Base-by-base conservation (phyloP, 2,113 vertebrate genomes). In the Misgurnus anguillicaudatus region DNA sequence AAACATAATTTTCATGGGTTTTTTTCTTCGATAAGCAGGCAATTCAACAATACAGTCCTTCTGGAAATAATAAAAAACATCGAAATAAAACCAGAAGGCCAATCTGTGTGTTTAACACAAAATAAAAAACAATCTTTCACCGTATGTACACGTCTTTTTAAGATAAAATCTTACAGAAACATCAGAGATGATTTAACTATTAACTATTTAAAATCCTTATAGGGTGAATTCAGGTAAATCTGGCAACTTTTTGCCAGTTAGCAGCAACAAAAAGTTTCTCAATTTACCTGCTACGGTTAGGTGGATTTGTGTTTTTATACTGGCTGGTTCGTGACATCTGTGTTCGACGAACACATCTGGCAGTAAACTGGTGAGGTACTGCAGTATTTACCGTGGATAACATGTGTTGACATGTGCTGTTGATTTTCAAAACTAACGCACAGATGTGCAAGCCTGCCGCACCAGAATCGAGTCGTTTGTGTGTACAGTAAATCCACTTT, bases 21-120 rank as follows among this genome's bases (percentile, higher is more conserved):
- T 75, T n/a, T 17, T 36, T 24, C 11, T 5, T 55, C 38, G 13
- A 53, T 5, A 38, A 17, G 84, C 85, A 85, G 83, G 84, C 82
- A 86, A 81, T 42, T 78, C 31, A 79, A 72, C 11, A 53, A 17
- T 36, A 41, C 5, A 16, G 77, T 9, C 17, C 75, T 53, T 80
- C 63, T 71, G 60, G 4, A 31, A 77, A 19, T 9, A 39, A 45
- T 17, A 48, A 64, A 81, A 75, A 69, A 53, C 39, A 36, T 0
- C 7, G 10, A 51, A 61, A 4, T 0, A 21, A 53, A 8, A 36
- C 24, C 39, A 31, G 24, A 58, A 47, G 67, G 17, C 36, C 2
- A 36, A 62, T 42, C 3, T 10, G 31, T 67, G 68, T 67, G 62
- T 63, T 77, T 70, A 13, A 13, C 31, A 64, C 10, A 38, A 38